Percentiles rank a stretch among this genome's conserved stretches.
These are phyloP conservation scores for Psammodynastes pulverulentus DNA, from an alignment of 2,113 vertebrate species.

Conservation along the genomic window DNA sequence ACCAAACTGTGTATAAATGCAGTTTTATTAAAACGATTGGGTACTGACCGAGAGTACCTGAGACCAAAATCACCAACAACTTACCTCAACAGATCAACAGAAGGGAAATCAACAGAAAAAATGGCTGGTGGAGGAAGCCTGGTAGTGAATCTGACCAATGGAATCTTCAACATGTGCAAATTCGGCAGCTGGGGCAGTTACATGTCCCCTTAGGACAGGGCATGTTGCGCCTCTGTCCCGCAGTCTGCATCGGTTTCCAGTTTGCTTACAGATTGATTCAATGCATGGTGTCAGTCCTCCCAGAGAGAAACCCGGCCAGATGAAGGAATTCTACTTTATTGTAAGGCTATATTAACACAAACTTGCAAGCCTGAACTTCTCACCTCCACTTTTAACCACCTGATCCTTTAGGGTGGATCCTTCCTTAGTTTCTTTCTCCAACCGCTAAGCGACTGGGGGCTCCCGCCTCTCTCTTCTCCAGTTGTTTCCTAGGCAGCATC, in stretches of 20 bases:
- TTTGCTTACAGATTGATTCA: background rate
- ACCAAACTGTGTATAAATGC: background rate
- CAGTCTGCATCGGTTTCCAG: background rate
- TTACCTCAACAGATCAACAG: background rate
- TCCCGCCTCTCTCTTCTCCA: background rate
- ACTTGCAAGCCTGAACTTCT: background rate
- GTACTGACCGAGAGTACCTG: background rate
- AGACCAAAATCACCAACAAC: background rate
- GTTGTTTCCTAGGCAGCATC: background rate
- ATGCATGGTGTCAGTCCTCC: background rate
- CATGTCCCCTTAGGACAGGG: background rate
- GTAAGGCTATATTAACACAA: background rate
- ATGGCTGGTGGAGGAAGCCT: background rate
- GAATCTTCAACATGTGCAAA: background rate
- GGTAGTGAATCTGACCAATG: background rate
- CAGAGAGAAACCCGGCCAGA: background rate
- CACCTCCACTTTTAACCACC: background rate
- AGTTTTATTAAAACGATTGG: background rate
- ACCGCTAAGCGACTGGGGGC: background rate
- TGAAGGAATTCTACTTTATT: background rate
- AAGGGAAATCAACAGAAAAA: background rate
- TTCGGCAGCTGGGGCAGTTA: background rate
- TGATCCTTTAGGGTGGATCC: background rate
- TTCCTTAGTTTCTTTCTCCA: background rate
- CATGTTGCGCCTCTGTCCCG: background rate